Evolutionary conservation across 2,797 vertebrate species (phyloP).

Genomic region (Moxostoma hubbsi): DNA sequence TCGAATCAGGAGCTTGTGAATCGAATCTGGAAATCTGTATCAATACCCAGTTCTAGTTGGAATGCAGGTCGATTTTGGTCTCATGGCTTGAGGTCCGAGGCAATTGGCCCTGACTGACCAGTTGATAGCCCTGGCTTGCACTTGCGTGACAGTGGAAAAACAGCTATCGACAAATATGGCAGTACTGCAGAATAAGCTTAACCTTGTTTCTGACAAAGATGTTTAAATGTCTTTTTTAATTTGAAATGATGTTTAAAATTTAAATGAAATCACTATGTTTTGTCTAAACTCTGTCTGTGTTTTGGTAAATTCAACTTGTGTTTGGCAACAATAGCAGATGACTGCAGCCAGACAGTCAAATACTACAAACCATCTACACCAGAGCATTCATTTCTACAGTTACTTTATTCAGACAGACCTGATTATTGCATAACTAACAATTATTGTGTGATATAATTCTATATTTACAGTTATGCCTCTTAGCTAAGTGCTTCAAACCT

Average conservation of each 20-base stretch:
- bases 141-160: no score
- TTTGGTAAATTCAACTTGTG: not conserved
- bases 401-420: not conserved
- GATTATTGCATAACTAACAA: not conserved
- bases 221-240: not conserved
- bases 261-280: not conserved
- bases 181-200: no score
- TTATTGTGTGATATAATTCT: not conserved
- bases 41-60: no score
- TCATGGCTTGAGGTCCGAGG: no score
- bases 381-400: no score
- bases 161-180: no score
- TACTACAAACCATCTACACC: no score
- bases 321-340: not conserved
- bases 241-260: not conserved
- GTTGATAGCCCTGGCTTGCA: no score
- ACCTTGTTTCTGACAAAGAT: not conserved
- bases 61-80: no score
- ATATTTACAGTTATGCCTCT: conserved; percentile 89
- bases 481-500: conserved; percentile 99
- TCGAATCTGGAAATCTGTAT: no score
- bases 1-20: no score
- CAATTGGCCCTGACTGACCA: no score
- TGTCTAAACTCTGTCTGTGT: not conserved
- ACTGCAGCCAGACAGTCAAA: not conserved